Conservation (phyloP, 2,797 vertebrate genomes). For the Sebastolobus altivelis region DNA sequence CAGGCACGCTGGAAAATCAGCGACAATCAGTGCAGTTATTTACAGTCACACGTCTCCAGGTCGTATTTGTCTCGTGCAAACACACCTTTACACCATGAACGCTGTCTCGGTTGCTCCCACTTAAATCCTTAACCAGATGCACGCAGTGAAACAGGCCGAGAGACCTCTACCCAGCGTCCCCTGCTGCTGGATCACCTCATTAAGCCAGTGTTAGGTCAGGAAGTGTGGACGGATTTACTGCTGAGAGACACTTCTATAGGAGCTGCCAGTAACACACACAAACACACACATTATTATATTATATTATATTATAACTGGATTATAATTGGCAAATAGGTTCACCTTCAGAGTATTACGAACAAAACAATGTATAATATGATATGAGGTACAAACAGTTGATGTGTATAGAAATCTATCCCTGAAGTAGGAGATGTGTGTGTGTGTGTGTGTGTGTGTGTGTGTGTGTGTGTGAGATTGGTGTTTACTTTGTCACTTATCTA, state of each 20-base stretch:
- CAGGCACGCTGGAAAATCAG: conserved; percentile 33
- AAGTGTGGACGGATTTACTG: conserved; percentile 67
- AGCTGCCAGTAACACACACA: neutral
- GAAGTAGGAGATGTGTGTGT: conserved; percentile 3
- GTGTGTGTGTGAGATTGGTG: conserved; percentile 24
- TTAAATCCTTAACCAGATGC: conserved; percentile 9
- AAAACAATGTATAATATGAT: neutral
- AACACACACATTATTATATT: neutral
- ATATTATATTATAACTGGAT: conserved; percentile 28
- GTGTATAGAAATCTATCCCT: too few species aligned
- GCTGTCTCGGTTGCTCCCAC: neutral
- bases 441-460: conserved; percentile 4
- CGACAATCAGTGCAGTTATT: conserved; percentile 45
- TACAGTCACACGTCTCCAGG: conserved; percentile 18
- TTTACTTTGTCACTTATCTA: conserved; percentile 77
- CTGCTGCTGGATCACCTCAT: conserved; percentile 73
- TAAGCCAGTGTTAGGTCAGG: conserved; percentile 56
- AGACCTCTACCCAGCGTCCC: conserved; percentile 30
- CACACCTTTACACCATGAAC: conserved; percentile 3
- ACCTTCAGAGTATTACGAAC: neutral
- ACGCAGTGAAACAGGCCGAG: conserved; percentile 6
- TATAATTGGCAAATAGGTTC: conserved; percentile 35
- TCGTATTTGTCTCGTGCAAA: conserved; percentile 25
- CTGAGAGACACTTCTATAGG: conserved; percentile 19
- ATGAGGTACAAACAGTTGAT: neutral